Percentiles rank a stretch among this genome's conserved stretches.
phyloP scores from a whole-genome alignment of 2,888 invertebrate species.

The Brachycybe producta region DNA sequence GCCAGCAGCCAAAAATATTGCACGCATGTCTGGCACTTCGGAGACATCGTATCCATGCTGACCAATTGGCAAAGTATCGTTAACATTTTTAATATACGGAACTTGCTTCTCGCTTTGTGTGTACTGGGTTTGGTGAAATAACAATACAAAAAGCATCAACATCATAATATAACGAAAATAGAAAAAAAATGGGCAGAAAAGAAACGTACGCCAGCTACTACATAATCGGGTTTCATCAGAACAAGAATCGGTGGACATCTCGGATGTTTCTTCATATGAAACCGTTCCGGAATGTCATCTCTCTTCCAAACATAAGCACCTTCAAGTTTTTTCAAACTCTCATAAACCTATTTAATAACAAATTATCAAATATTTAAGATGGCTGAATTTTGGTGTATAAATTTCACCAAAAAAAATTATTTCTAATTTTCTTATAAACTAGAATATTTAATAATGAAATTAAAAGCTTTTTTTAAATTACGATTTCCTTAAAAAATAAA shows the following conservation, averaged over 20 bases:
- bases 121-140: too few relatives aligned
- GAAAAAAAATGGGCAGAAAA: too few relatives aligned
- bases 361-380: too few relatives aligned
- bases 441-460: too few relatives aligned
- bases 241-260: slow-evolving; percentile 30
- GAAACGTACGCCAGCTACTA: slow-evolving; percentile 13
- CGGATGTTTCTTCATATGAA: slow-evolving; percentile 31
- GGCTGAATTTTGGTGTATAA: too few relatives aligned
- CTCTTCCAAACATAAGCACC: slow-evolving; percentile 25
- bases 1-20: slow-evolving; percentile 30
- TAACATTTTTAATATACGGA: slow-evolving; percentile 1
- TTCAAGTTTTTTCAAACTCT: slow-evolving; percentile 5
- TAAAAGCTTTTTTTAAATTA: too few relatives aligned
- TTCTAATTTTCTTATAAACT: too few relatives aligned
- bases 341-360: slow-evolving; percentile 7
- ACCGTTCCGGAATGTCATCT: slow-evolving; percentile 30
- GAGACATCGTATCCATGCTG: slow-evolving; percentile 27
- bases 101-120: background rate
- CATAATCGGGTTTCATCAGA: slow-evolving; percentile 30
- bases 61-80: slow-evolving; percentile 6
- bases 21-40: slow-evolving; percentile 27
- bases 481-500: too few relatives aligned
- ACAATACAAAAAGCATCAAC: too few relatives aligned
- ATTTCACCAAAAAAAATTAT: too few relatives aligned
- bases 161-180: too few relatives aligned